Evolutionary conservation across 2,888 invertebrate genomes (phyloP).

Genomic region (Volucella zonaria): DNA sequence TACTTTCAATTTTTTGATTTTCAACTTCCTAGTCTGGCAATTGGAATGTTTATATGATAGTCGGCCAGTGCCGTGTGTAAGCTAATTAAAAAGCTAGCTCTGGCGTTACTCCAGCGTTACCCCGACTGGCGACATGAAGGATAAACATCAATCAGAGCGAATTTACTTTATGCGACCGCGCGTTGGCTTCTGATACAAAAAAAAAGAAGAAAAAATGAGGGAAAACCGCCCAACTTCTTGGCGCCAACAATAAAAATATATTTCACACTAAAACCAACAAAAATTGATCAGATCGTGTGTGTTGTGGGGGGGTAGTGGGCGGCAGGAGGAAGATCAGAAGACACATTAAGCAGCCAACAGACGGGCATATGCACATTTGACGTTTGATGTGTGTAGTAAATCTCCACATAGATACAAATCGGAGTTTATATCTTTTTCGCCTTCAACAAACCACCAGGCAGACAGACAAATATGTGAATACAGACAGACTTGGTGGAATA

Average conservation of each 20-base stretch:
- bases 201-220: too few species aligned
- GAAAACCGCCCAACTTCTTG: constrained; percentile 58
- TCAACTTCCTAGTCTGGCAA: constrained; percentile 58
- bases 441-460: constrained; percentile 33
- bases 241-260: constrained; percentile 69
- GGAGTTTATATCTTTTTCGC: constrained; percentile 52
- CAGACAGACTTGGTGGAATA: constrained; percentile 24
- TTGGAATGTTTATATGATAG: constrained; percentile 55
- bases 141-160: constrained; percentile 74
- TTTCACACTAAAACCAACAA: constrained; percentile 43
- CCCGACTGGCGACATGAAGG: constrained; percentile 72
- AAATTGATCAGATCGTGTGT: not conserved
- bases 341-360: constrained; percentile 2
- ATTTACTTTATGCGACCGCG: constrained; percentile 68
- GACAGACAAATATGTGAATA: constrained; percentile 40
- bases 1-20: constrained; percentile 2
- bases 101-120: constrained; percentile 38
- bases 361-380: constrained; percentile 46
- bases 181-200: constrained; percentile 58
- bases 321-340: not conserved
- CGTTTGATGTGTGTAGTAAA: constrained; percentile 60
- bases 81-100: constrained; percentile 58
- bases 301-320: too few species aligned
- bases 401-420: constrained; percentile 50
- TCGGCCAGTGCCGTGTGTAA: constrained; percentile 5